Evolutionary conservation across 1,140 invertebrate genomes (phyloP), one percentile per base, ranked within the genome.

Genomic region (Pissodes strobi): DNA sequence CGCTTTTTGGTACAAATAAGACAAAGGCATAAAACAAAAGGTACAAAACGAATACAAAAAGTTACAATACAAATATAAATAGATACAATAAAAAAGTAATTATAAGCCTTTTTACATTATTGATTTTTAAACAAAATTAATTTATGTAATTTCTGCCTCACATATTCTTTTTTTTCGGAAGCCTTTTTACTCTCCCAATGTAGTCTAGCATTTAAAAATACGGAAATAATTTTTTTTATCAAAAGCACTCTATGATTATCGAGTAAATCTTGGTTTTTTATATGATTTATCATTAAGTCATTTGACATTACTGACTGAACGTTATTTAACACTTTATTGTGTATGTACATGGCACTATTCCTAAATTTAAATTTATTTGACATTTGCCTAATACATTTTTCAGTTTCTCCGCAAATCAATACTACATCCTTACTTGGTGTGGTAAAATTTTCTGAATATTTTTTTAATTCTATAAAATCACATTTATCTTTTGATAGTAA

Each of bases 61-160:
- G n/a, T n/a, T n/a, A n/a, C n/a, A n/a, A n/a, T n/a, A n/a, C n/a
- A n/a, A n/a, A n/a, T n/a, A n/a, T n/a, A n/a, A n/a, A n/a, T n/a
- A n/a, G n/a, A n/a, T n/a, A n/a, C n/a, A n/a, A n/a, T n/a, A n/a
- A n/a, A n/a, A n/a, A n/a, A n/a, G n/a, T n/a, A n/a, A n/a, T n/a
- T n/a, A n/a, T n/a, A n/a, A n/a, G n/a, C n/a, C n/a, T n/a, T n/a
- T n/a, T n/a, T n/a, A n/a, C n/a, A n/a, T 51, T 51, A 51, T 22
- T 51, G 48, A 17, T 51, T 17, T 15, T 25, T 51, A 22, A 22
- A 51, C 2, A 22, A 25, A 25, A 51, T 51, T 51, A 30, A 51
- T 51, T 51, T 51, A 12, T 17, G 17, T 22, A 51, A 10, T 30
- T 51, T 51, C 10, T 51, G 5, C 13, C 48, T 5, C 2, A 51